Base-by-base conservation (phyloP, 2,888 invertebrate genomes). In the Drosophila parthenogenetica region DNA sequence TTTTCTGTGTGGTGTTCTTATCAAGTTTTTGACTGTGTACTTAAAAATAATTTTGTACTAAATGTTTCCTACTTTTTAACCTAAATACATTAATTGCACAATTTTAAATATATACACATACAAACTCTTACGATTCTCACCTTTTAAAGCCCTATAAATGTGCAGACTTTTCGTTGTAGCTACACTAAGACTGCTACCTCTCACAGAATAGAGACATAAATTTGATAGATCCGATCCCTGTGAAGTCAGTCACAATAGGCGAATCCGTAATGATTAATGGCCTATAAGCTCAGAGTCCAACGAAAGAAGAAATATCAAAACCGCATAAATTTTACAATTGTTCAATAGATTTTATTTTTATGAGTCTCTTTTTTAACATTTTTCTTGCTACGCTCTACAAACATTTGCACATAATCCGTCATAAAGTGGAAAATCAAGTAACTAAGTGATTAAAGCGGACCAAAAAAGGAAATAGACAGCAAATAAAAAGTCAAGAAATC, bases 381-480 rank as follows among this genome's bases (percentile, higher is more conserved):
- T 39, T 42, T 48, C 42, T 64, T 49, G 32, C 19, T 45, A 42
- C 35, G 60, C 7, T 76, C 35, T 50, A 58, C 78, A 73, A 88
- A 71, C 75, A 87, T 85, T 85, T 84, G 67, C 81, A 87, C 77
- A 81, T 87, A 87, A 84, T 85, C 87, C 79, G 72, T 89, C 85
- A 85, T 74, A 84, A 87, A 89, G 89, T 85, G 87, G 85, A 84
- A 89, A 85, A 81, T 79, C 85, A 79, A 87, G 81, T 84, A 87
- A 81, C 79, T 65, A 83, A 86, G 80, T 79, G 86, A 82, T 80
- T 86, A 83, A 85, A 78, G 65, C 61, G 50, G 60, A 50, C 73
- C 63, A 49, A 64, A 51, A 51, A 69, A 19, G 43, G 58, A 58
- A 63, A 64, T 25, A 45, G 49, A 45, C 16, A 37, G 22, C 39